Evolutionary conservation across 2,888 invertebrate genomes (phyloP).

Genomic region (Plemyria rubiginata): DNA sequence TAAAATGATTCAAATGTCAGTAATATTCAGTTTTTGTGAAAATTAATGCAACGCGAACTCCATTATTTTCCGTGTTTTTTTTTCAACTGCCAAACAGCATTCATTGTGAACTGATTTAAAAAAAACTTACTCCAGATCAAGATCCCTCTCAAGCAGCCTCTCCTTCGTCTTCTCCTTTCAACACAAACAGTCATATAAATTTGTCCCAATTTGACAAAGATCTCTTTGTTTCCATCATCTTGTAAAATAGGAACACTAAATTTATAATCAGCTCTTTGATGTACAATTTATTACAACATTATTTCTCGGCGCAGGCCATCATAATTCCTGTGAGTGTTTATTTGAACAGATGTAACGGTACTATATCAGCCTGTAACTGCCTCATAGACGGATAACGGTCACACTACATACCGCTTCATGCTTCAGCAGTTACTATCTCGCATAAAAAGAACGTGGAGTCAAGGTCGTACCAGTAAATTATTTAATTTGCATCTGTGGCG

Average conservation of each 20-base stretch:
- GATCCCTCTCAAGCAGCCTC: background rate
- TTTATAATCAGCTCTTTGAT: constrained; percentile 31
- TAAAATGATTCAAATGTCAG: too few species aligned
- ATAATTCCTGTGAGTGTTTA: constrained; percentile 58
- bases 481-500: too few species aligned
- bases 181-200: background rate
- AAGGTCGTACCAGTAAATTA: too few species aligned
- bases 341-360: constrained; percentile 63
- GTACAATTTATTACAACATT: constrained; percentile 36
- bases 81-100: too few species aligned
- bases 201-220: constrained; percentile 15
- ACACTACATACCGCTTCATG: background rate
- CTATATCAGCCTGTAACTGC: constrained; percentile 52
- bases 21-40: too few species aligned
- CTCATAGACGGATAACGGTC: constrained; percentile 28
- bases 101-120: too few species aligned
- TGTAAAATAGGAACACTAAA: constrained; percentile 10
- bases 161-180: background rate
- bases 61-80: too few species aligned
- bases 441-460: too few species aligned
- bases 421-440: background rate
- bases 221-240: constrained; percentile 24
- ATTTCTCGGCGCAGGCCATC: constrained; percentile 41
- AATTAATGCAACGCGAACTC: too few species aligned
- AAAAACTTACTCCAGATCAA: background rate